Base-by-base conservation (phyloP, 2,888 invertebrate species). In the Pristionchus exspectatus region DNA sequence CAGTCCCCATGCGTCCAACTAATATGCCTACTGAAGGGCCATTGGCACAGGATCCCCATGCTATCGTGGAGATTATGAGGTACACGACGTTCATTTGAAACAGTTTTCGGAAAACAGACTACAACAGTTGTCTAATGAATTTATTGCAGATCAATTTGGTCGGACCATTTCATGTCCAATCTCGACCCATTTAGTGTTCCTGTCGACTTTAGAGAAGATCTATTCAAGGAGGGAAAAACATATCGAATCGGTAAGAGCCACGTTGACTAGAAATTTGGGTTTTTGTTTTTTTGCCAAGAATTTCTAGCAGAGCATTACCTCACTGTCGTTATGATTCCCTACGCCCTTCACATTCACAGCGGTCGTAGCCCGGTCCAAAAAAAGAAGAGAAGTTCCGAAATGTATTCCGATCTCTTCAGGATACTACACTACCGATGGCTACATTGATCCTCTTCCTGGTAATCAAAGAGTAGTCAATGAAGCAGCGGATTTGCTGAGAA, bases 21-120 rank as follows among this genome's bases (percentile, higher is more conserved):
- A 50, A 63, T 33, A 85, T 77, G 56, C 91, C 90, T 0, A 90
- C 91, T 9, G 90, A 88, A 24, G 91, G 91, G n/a, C 91, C 91
- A 9, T 89, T 91, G 85, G 90, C 91, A 27, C 72, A 56, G 38
- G 81, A 86, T 69, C 88, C 91, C 66, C 56, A 88, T 27, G 84
- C 88, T 50, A 88, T 90, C 54, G 88, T 88, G n/a, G 66, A 84
- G 27, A 69, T 91, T 3, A 56, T 91, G 59, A 85, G 84, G 84
- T 85, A n/a, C n/a, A n/a, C n/a, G n/a, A 21, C 21, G 21, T 38
- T 38, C 5, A 38, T 38, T 38, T 18, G n/a, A n/a, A n/a, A n/a
- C n/a, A n/a, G n/a, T n/a, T n/a, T n/a, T n/a, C n/a, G n/a, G n/a
- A n/a, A 30, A 72, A 72, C 4, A 72, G 30, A 27, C n/a, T n/a